Conservation (phyloP, 2,113 vertebrate species). For the Clupea harengus region DNA sequence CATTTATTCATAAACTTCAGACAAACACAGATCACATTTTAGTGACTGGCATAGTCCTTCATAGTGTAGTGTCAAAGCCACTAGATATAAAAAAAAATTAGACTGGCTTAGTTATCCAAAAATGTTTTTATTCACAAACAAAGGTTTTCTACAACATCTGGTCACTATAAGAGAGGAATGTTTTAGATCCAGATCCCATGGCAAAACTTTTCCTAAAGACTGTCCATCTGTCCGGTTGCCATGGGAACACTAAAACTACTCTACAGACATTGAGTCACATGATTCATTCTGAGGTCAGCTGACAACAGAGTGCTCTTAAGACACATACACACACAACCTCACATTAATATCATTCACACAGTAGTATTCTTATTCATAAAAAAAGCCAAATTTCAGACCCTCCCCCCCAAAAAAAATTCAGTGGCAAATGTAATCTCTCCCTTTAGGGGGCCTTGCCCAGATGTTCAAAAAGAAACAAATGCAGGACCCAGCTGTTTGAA, state of each 20-base stretch:
- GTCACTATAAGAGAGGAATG: not conserved
- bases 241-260: constrained; percentile 15
- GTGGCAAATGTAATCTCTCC: not conserved
- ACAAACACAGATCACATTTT: not conserved
- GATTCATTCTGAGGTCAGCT: constrained; percentile 7
- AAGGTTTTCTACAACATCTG: constrained; percentile 16
- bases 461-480: not conserved
- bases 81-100: not conserved
- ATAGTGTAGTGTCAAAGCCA: no score
- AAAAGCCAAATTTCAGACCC: not conserved
- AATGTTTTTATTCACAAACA: constrained; percentile 17
- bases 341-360: constrained; percentile 1
- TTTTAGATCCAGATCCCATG: constrained; percentile 1
- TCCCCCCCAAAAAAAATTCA: not conserved
- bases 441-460: not conserved
- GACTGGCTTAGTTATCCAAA: not conserved
- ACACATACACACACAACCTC: not conserved
- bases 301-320: not conserved
- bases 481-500: not conserved
- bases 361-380: not conserved
- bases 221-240: not conserved
- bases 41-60: not conserved
- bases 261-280: constrained; percentile 15
- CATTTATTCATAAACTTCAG: not conserved
- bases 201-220: constrained; percentile 6